A percentile compares a stretch with the other conserved stretches of the same genome.
Conservation (phyloP, 2,113 vertebrate genomes). For the Hemicordylus capensis region DNA sequence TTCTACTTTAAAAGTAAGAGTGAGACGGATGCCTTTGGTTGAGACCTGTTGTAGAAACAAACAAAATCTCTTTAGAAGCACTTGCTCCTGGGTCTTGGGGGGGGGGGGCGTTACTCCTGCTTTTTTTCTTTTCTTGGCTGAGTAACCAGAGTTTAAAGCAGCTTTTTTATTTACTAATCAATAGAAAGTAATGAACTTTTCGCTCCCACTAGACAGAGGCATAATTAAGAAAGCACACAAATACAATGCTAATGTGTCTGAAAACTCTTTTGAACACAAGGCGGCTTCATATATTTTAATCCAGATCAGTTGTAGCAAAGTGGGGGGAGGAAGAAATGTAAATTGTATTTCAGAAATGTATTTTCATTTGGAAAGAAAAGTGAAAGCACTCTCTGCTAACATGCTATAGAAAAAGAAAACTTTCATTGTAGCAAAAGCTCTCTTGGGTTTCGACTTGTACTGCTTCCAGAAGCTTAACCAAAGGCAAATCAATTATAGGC, state of each 20-base stretch:
- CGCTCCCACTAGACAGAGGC: conserved; percentile 16
- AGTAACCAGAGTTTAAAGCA: conserved; percentile 3
- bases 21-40: not conserved
- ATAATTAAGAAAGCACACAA: conserved; percentile 39
- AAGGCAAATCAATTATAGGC: conserved; percentile 11
- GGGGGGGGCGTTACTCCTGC: not conserved
- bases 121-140: not conserved
- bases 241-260: conserved; percentile 21
- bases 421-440: not conserved
- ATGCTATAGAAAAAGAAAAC: not conserved
- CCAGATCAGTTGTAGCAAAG: conserved; percentile 13
- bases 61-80: not conserved
- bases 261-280: conserved; percentile 23
- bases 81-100: not conserved
- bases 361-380: conserved; percentile 25
- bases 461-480: conserved; percentile 4
- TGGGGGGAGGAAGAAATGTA: not conserved
- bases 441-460: conserved; percentile 7
- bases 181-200: conserved; percentile 19
- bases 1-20: not conserved
- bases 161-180: not conserved
- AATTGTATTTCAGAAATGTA: not conserved
- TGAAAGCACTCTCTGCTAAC: not conserved
- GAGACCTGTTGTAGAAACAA: not conserved
- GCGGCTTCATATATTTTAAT: conserved; percentile 27